Base-by-base conservation (phyloP, 53 echinoderm and acorn worm genomes). In the Mesocentrotus franciscanus region DNA sequence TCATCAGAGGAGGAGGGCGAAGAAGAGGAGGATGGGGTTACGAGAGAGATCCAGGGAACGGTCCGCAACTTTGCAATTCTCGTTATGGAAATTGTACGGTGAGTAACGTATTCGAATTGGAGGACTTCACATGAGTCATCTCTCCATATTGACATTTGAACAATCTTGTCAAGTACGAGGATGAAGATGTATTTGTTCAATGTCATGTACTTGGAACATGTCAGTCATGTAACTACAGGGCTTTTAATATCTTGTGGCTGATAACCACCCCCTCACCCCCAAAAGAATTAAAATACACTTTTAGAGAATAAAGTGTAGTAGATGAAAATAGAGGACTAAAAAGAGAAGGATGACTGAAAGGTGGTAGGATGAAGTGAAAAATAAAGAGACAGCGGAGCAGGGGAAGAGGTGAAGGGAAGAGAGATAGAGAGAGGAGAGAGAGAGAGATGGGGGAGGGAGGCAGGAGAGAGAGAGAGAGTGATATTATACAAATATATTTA, bases 31-130 rank as follows among this genome's bases (percentile, higher is more conserved):
- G 89, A 87, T 2, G 87, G 39, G 22, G 17, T 60, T 49, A 49
- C 49, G 13, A 85, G 85, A 49, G 87, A 94, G 72, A 94, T 94
- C 34, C 9, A 24, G 30, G 95, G 95, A 87, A 94, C 95, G 61
- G 95, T 94, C 16, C 95, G 95, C 87, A 68, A 94, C 56, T 94
- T 94, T 94, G 95, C 85, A 27, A 85, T 26, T 72, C 85, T 94
- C 30, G 26, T 94, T 70, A 71, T 94, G 2, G 95, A 94, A 72
- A 94, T 94, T 35, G 87, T 94, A 10, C 85, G 95, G 95, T 94
- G 39, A 94, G 79, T 81, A 87, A 87, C 29, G 9, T 27, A 58
- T 87, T 57, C 59, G 59, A 58, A 76, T 72, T 34, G 91, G n/a
- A 24, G n/a, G 32, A 87, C 9, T 13, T n/a, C 7, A 49, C 49